phyloP scores from a whole-genome alignment of 2,888 invertebrate species.

The Ophion obscuratus region DNA sequence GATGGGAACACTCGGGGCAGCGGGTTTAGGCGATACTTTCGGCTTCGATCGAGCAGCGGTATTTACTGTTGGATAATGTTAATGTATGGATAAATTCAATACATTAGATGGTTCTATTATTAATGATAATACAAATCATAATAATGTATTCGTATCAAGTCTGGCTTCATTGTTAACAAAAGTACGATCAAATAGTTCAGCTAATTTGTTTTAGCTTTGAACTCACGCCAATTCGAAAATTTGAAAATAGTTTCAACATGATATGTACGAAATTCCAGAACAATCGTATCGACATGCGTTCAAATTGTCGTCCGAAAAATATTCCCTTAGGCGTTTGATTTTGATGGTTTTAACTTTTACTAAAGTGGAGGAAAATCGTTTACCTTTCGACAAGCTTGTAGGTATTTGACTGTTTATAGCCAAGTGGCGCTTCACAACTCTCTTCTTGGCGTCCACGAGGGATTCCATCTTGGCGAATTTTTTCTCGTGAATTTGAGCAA shows the following conservation, averaged over 20 bases:
- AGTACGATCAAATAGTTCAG: no score
- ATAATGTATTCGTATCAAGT: neutral
- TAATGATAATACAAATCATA: no score
- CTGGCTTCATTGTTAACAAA: no score
- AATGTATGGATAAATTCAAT: neutral
- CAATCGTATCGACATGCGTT: no score
- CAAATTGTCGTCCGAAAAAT: neutral
- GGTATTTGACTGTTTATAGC: slow-evolving; percentile 68
- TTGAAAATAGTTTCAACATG: no score
- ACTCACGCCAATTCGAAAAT: no score
- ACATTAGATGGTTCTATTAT: no score
- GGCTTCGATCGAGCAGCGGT: slow-evolving; percentile 15
- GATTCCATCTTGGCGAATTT: slow-evolving; percentile 89
- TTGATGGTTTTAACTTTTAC: no score
- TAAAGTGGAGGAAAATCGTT: neutral
- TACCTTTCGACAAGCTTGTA: slow-evolving; percentile 53
- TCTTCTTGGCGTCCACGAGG: slow-evolving; percentile 85
- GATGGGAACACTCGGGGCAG: slow-evolving; percentile 28
- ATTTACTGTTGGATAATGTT: slow-evolving; percentile 6
- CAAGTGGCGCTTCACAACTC: slow-evolving; percentile 75
- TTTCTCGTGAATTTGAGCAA: slow-evolving; percentile 88
- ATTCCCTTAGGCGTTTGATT: no score
- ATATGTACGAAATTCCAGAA: no score
- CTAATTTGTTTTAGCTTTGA: no score
- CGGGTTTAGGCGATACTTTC: slow-evolving; percentile 38